Evolutionary conservation across 2,888 invertebrate genomes (phyloP).

Genomic region (Scrobipalpa atriplicella): DNA sequence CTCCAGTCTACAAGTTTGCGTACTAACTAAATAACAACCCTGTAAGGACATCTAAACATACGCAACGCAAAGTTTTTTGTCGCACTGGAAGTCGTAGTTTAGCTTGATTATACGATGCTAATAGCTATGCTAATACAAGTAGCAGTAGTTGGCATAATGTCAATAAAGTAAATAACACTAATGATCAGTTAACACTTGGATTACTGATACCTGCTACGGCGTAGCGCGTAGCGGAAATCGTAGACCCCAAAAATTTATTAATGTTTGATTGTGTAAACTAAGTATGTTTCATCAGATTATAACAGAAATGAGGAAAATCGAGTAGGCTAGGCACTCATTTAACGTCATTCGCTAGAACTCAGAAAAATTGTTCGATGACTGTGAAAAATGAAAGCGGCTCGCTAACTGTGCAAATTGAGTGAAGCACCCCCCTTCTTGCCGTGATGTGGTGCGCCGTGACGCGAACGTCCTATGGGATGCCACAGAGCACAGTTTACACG

Average conservation of each 20-base stretch:
- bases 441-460: constrained; percentile 12
- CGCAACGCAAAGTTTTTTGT: background rate
- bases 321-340: constrained; percentile 62
- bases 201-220: background rate
- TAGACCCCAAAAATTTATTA: background rate
- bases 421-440: constrained; percentile 46
- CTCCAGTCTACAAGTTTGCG: too few relatives aligned
- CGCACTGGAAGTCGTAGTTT: background rate
- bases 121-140: background rate
- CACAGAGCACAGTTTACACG: background rate
- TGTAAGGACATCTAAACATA: background rate
- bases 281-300: background rate
- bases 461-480: background rate
- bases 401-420: constrained; percentile 77
- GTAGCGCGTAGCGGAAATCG: constrained; percentile 1
- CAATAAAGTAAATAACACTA: background rate
- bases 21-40: too few relatives aligned
- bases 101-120: background rate
- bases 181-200: background rate
- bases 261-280: background rate
- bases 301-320: constrained; percentile 42
- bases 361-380: constrained; percentile 69
- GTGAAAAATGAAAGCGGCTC: constrained; percentile 69
- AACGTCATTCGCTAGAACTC: constrained; percentile 50
- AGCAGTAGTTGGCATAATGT: background rate